Conservation (phyloP, 2,113 vertebrate genomes). For the Limanda limanda region DNA sequence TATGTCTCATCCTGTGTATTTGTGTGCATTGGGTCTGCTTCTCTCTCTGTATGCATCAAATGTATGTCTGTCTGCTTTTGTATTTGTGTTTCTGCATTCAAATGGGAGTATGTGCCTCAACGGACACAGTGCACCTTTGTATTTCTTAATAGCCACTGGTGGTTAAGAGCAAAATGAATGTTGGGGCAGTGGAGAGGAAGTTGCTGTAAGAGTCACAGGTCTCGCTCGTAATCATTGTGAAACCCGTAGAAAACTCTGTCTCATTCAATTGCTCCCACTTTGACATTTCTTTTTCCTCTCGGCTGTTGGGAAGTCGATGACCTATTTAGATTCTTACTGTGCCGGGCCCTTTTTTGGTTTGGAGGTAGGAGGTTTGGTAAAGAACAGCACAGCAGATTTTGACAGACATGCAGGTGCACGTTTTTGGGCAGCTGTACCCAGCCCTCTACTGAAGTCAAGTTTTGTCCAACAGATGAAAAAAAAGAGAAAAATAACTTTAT, state of each 20-base stretch:
- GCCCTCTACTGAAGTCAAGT: too few relatives aligned
- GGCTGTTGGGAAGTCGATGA: conserved; percentile 2
- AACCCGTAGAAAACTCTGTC: conserved; percentile 54
- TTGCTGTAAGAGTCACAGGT: conserved; percentile 19
- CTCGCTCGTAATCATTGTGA: conserved; percentile 45
- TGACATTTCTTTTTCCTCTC: conserved; percentile 17
- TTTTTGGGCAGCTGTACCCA: neutral
- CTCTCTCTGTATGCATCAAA: neutral
- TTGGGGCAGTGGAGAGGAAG: conserved; percentile 10
- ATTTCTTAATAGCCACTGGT: conserved; percentile 39
- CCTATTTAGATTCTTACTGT: neutral
- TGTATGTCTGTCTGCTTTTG: conserved; percentile 24
- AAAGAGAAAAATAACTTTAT: neutral
- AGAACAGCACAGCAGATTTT: conserved; percentile 8
- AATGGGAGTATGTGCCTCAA: conserved; percentile 34
- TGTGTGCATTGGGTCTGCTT: neutral
- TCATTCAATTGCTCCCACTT: conserved; percentile 39
- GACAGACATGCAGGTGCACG: conserved; percentile 16
- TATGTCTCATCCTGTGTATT: neutral
- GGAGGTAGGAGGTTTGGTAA: neutral
- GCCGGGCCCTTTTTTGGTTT: neutral
- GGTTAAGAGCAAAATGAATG: conserved; percentile 33
- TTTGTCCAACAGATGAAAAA: too few relatives aligned
- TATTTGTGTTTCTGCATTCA: conserved; percentile 35
- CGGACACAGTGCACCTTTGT: conserved; percentile 62